Percentiles rank a stretch among this genome's conserved stretches.
phyloP scores from a whole-genome alignment of 2,888 invertebrate genomes.

The Drosophila subsilvestris region DNA sequence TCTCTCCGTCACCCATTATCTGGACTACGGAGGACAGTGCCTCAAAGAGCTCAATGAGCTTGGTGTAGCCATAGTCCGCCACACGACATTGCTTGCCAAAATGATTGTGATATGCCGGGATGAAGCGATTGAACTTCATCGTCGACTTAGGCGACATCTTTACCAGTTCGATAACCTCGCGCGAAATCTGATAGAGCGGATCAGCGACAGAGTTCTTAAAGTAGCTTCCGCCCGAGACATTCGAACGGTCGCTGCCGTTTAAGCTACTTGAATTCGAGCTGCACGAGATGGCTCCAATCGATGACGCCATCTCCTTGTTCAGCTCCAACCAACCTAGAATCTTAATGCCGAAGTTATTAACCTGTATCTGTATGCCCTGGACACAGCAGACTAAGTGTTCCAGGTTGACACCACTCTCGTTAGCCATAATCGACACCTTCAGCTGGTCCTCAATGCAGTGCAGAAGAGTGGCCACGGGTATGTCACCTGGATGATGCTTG shows the following conservation, averaged over 20 bases:
- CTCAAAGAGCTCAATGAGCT: slow-evolving; percentile 94
- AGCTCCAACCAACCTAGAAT: slow-evolving; percentile 82
- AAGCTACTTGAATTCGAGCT: slow-evolving; percentile 23
- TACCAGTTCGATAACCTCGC: slow-evolving; percentile 93
- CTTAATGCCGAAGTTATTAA: slow-evolving; percentile 84
- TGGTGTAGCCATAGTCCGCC: slow-evolving; percentile 98
- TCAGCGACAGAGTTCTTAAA: slow-evolving; percentile 80
- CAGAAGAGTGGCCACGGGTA: slow-evolving; percentile 83
- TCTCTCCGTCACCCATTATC: slow-evolving; percentile 96
- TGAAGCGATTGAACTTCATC: slow-evolving; percentile 93
- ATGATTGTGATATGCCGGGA: slow-evolving; percentile 98
- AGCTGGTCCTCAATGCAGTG: slow-evolving; percentile 83
- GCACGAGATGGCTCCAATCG: slow-evolving; percentile 70
- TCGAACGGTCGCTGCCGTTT: slow-evolving; percentile 52
- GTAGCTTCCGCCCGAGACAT: slow-evolving; percentile 50
- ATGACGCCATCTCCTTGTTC: slow-evolving; percentile 66
- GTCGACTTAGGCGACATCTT: slow-evolving; percentile 92
- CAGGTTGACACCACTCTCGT: slow-evolving; percentile 91
- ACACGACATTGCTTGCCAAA: slow-evolving; percentile 98
- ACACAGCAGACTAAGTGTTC: slow-evolving; percentile 95
- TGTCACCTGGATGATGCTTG: slow-evolving; percentile 82
- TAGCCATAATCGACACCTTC: slow-evolving; percentile 74
- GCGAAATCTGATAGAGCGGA: slow-evolving; percentile 89
- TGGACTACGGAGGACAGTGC: slow-evolving; percentile 94
- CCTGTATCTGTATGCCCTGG: slow-evolving; percentile 87